phyloP scores from a whole-genome alignment of 1,140 invertebrate genomes.

The Maconellicoccus hirsutus region DNA sequence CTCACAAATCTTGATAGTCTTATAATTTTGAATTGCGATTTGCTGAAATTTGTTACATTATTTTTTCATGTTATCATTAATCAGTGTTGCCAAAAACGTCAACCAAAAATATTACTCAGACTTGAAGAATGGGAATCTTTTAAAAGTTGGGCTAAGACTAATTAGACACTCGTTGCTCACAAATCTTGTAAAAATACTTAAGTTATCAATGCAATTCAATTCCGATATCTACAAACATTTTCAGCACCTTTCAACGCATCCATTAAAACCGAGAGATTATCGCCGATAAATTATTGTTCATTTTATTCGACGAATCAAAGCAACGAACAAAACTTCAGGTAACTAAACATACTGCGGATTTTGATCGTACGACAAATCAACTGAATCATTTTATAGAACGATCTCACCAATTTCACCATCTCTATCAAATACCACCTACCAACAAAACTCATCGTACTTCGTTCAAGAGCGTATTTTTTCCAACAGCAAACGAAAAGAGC shows the following conservation, averaged over 20 bases:
- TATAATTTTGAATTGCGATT: too few relatives aligned
- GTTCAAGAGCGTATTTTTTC: neutral
- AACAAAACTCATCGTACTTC: neutral
- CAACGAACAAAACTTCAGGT: neutral
- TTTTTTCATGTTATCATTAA: too few relatives aligned
- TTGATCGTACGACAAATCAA: neutral
- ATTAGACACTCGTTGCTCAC: too few relatives aligned
- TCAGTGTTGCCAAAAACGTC: too few relatives aligned
- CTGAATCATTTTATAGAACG: neutral
- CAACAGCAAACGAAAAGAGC: neutral
- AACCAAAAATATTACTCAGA: too few relatives aligned
- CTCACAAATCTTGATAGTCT: too few relatives aligned
- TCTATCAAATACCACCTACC: neutral
- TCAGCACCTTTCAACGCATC: neutral
- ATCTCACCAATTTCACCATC: neutral
- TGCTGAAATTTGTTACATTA: too few relatives aligned
- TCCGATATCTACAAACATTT: neutral
- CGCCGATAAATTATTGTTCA: neutral
- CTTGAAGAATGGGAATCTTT: too few relatives aligned
- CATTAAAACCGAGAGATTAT: slow-evolving; percentile 6
- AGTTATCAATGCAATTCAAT: neutral
- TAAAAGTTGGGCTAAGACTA: too few relatives aligned
- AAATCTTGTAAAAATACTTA: too few relatives aligned
- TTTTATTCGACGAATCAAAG: slow-evolving; percentile 4
- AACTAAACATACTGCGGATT: neutral